Percentiles rank a stretch among this genome's conserved stretches.
Conservation (phyloP, 2,888 invertebrate species). For the Epinotia nisella region DNA sequence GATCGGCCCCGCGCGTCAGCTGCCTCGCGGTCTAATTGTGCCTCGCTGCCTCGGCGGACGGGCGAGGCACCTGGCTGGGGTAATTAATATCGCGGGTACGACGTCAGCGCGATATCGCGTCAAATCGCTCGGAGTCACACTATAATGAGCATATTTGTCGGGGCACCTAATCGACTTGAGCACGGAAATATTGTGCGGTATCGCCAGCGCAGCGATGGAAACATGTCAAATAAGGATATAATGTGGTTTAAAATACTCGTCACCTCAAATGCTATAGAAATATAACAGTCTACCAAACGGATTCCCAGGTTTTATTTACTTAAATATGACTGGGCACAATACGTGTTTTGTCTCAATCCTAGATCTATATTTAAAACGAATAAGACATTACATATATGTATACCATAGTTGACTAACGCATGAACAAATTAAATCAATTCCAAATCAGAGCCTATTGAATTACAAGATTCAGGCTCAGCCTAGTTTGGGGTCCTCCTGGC, state of each 20-base stretch:
- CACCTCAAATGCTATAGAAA: too few relatives aligned
- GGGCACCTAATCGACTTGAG: not conserved
- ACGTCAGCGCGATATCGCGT: constrained; percentile 8
- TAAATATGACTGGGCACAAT: too few relatives aligned
- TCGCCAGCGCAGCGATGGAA: not conserved
- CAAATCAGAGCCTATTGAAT: not conserved
- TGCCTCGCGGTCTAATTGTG: not conserved
- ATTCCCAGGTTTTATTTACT: too few relatives aligned
- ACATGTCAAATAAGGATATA: not conserved
- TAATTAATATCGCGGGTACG: constrained; percentile 23
- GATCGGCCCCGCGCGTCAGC: not conserved
- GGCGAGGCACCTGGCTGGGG: constrained; percentile 3
- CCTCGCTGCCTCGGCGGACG: not conserved
- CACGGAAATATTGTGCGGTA: not conserved
- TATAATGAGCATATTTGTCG: not conserved
- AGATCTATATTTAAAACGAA: too few relatives aligned
- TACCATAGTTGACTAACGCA: too few relatives aligned
- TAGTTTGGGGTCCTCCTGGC: too few relatives aligned
- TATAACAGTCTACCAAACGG: too few relatives aligned
- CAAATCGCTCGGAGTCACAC: not conserved
- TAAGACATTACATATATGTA: too few relatives aligned
- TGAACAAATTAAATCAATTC: not conserved
- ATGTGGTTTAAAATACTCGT: too few relatives aligned
- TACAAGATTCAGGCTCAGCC: too few relatives aligned
- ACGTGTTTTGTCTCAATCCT: too few relatives aligned